Evolutionary conservation across 37 sponge, comb jelly and placozoan genomes (phyloP).

Genomic region (Diacarnus erythraeanus): DNA sequence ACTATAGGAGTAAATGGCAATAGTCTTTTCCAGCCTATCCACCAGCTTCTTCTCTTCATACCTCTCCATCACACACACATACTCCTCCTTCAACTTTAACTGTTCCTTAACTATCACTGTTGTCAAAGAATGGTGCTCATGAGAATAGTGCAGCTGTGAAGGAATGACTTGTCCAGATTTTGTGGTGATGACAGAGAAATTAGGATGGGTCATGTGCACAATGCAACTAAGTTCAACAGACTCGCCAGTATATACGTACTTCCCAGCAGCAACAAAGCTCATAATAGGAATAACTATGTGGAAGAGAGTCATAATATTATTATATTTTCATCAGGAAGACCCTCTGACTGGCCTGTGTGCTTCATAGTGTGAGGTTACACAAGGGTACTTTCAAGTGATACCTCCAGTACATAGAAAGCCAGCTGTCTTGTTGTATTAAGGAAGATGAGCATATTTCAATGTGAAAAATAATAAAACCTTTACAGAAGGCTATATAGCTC

Average conservation of each 20-base stretch:
- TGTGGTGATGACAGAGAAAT: slow-evolving; percentile 8
- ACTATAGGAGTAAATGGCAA: slow-evolving; percentile 15
- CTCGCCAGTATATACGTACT: slow-evolving; percentile 5
- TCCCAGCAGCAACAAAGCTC: slow-evolving; percentile 8
- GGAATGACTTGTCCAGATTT: background rate
- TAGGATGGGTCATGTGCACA: slow-evolving; percentile 11
- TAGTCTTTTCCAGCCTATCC: slow-evolving; percentile 1
- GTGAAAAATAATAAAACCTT: background rate
- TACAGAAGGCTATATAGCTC: background rate
- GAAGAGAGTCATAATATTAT: no score
- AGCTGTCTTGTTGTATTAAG: no score
- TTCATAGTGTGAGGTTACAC: no score
- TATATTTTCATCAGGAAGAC: no score
- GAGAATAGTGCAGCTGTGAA: background rate
- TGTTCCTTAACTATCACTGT: background rate
- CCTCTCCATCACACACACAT: slow-evolving; percentile 9
- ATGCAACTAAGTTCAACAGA: slow-evolving; percentile 20
- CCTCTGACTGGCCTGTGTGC: no score
- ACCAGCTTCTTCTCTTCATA: slow-evolving; percentile 11
- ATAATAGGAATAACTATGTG: slow-evolving; percentile 44
- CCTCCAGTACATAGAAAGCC: no score
- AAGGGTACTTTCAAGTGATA: no score
- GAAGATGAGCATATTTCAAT: no score
- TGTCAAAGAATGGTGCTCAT: background rate
- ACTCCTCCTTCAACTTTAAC: slow-evolving; percentile 11